Evolutionary conservation across 2,888 invertebrate genomes (phyloP), one percentile per base, ranked within the genome.

Genomic region (Lymantria monacha): DNA sequence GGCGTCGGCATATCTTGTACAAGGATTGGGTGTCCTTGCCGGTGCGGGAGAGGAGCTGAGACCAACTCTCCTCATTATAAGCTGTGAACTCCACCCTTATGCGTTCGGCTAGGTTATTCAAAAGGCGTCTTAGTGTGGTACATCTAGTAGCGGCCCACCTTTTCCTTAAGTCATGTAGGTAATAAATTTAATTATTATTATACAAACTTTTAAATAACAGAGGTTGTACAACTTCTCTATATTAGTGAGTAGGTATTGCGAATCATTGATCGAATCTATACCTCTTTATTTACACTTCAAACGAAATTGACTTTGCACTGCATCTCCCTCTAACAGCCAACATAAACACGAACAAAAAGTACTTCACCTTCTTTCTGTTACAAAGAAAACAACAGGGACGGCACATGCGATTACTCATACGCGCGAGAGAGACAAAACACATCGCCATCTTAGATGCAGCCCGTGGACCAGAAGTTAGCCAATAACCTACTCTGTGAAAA

Each of bases 371-470:
- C 87, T 88, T 88, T 87, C 81, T 68, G 65, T 77, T 79, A 71
- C 80, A 63, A 87, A 88, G 86, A 85, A 83, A 81, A 76, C 69
- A 79, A 81, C 64, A 69, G 75, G 72, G 85, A 85, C 61, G 63
- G 65, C 67, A 57, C 56, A 66, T 71, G 75, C 53, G 50, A 10
- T 47, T 46, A 12, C 44, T 8, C 46, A 49, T 57, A 60, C 55
- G 43, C 57, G 54, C 47, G 78, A 62, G 55, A 53, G 76, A 74
- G 86, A 85, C 52, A 66, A 73, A 61, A 70, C 55, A 66, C 76
- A 76, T 79, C 87, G 88, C 88, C 89, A 89, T 88, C 89, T 88
- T 89, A 87, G 88, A 87, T 89, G 89, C 88, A 88, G 80, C 78
- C 81, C 76, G 74, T 82, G 87, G 88, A 89, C 89, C 89, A 83